A percentile compares a stretch with the other conserved stretches of the same genome.
These are phyloP conservation scores for Pangasius djambal DNA, from an alignment of 2,797 vertebrate species.

Conservation along the genomic window DNA sequence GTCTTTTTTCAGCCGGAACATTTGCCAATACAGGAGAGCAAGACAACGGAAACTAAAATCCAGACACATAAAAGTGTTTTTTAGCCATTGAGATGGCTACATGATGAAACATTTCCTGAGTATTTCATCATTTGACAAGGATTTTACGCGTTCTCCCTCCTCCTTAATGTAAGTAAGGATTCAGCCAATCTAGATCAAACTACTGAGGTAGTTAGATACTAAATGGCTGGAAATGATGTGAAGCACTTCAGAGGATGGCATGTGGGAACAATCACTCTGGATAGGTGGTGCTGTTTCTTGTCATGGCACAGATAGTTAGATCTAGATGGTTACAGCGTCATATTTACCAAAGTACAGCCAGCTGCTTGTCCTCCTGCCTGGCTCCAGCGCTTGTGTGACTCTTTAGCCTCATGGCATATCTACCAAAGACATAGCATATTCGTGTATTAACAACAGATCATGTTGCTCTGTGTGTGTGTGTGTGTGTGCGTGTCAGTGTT, in stretches of 20 bases:
- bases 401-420: constrained; percentile 98
- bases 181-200: not conserved
- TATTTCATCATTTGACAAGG: not conserved
- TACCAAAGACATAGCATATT: constrained; percentile 67
- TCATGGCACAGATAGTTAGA: constrained; percentile 7
- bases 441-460: constrained; percentile 34
- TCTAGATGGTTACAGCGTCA: constrained; percentile 9
- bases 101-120: not conserved
- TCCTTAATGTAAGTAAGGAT: not conserved
- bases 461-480: constrained; percentile 1
- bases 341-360: constrained; percentile 93
- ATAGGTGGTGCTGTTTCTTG: constrained; percentile 26
- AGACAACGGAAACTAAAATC: constrained; percentile 89
- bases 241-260: not conserved
- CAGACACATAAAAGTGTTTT: constrained; percentile 38
- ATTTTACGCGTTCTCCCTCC: not conserved
- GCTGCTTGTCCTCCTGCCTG: constrained; percentile 92
- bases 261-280: constrained; percentile 9
- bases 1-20: constrained; percentile 97
- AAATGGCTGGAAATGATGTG: constrained; percentile 4
- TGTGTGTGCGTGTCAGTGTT: not conserved
- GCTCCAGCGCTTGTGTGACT: constrained; percentile 89
- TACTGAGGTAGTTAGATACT: not conserved
- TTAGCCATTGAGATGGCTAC: not conserved
- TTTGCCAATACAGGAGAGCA: constrained; percentile 97